These are phyloP conservation scores for Calypte anna DNA, from an alignment of 2,113 vertebrate genomes.

Conservation along the genomic window DNA sequence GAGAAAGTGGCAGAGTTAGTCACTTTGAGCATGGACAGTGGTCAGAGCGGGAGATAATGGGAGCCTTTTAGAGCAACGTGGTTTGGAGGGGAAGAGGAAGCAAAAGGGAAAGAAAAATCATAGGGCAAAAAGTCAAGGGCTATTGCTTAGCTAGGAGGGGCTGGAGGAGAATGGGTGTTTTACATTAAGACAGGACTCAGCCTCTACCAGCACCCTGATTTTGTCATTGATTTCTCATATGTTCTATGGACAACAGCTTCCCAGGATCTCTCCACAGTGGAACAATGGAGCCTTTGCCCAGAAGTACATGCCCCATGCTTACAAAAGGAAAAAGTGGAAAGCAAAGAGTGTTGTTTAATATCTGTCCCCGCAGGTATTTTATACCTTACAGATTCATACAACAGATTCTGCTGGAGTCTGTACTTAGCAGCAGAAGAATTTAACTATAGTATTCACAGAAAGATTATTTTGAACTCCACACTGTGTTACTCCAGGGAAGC, in stretches of 20 bases:
- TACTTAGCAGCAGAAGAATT: neutral
- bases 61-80: neutral
- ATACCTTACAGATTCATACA: neutral
- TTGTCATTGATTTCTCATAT: neutral
- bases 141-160: neutral
- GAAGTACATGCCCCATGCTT: neutral
- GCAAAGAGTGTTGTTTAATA: neutral
- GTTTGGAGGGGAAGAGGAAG: neutral
- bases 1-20: constrained; percentile 30
- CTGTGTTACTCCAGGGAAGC: neutral
- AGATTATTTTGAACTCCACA: neutral
- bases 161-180: neutral
- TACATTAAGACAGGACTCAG: neutral
- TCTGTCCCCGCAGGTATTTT: neutral
- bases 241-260: neutral
- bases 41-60: neutral
- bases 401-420: neutral
- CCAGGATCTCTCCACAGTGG: neutral
- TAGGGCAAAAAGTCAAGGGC: neutral
- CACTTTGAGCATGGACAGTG: neutral
- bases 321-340: neutral
- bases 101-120: neutral
- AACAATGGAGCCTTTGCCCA: neutral
- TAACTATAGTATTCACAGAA: neutral
- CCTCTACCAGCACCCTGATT: neutral